These are phyloP conservation scores for Nebria salina DNA, from an alignment of 2,888 invertebrate species.

Conservation along the genomic window DNA sequence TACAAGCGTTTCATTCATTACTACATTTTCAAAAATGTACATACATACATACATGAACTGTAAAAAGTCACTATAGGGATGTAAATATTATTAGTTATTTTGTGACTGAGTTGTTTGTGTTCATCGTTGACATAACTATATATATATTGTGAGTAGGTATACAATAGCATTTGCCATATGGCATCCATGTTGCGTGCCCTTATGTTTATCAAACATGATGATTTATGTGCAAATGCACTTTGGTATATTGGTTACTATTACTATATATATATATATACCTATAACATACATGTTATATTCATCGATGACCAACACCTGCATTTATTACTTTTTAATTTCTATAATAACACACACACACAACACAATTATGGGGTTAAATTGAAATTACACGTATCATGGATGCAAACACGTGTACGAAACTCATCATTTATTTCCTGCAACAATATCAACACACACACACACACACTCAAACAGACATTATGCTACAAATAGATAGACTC, in stretches of 20 bases:
- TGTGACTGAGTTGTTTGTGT: background rate
- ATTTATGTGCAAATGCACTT: slow-evolving; percentile 27
- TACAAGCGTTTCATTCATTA: background rate
- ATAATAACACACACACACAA: background rate
- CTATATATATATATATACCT: too few relatives aligned
- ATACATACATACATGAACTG: background rate
- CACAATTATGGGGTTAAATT: background rate
- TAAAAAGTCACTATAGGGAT: background rate
- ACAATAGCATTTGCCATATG: background rate
- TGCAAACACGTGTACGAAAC: too few relatives aligned
- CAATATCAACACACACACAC: too few relatives aligned
- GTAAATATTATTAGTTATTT: background rate
- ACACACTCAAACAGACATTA: too few relatives aligned
- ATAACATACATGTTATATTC: background rate
- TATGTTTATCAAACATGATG: slow-evolving; percentile 18
- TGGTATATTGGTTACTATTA: slow-evolving; percentile 11
- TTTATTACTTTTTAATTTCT: background rate
- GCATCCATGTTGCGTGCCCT: background rate
- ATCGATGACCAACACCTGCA: slow-evolving; percentile 5
- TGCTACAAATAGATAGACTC: too few relatives aligned
- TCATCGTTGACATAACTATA: background rate
- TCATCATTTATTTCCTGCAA: too few relatives aligned
- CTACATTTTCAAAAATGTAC: background rate
- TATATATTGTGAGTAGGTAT: background rate
- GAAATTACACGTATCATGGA: background rate